Evolutionary conservation across 2,888 invertebrate genomes (phyloP).

Genomic region (Ochropleura leucogaster): DNA sequence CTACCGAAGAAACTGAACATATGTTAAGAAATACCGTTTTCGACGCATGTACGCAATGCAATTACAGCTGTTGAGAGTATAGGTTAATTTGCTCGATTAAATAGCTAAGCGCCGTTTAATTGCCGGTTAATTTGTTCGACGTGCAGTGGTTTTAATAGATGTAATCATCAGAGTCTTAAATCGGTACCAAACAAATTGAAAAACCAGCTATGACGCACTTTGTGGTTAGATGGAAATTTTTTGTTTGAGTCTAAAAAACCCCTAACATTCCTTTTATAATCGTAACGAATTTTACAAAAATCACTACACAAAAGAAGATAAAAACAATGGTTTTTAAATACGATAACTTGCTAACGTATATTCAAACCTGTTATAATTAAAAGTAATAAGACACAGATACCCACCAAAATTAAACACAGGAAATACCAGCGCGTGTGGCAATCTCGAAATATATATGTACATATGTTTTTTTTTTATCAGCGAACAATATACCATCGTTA

Average conservation of each 20-base stretch:
- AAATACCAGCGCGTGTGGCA: conserved; percentile 42
- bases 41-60: conserved; percentile 52
- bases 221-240: not conserved
- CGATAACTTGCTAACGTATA: not conserved
- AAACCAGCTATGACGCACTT: conserved; percentile 26
- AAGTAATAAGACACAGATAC: not conserved
- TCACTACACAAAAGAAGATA: not conserved
- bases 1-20: conserved; percentile 64
- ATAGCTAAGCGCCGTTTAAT: conserved; percentile 60
- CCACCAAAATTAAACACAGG: conserved; percentile 16
- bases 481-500: conserved; percentile 53
- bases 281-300: not conserved
- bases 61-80: conserved; percentile 56
- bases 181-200: conserved; percentile 14
- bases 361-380: not conserved
- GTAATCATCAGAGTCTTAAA: conserved; percentile 30
- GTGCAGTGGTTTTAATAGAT: conserved; percentile 40
- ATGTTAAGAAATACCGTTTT: conserved; percentile 68
- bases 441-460: conserved; percentile 30
- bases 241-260: not conserved
- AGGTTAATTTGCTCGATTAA: conserved; percentile 58
- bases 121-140: conserved; percentile 47
- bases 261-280: not conserved
- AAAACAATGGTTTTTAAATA: not conserved
- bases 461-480: conserved; percentile 49